Base-by-base conservation (phyloP, 2,113 vertebrate genomes). In the Scophthalmus maximus region DNA sequence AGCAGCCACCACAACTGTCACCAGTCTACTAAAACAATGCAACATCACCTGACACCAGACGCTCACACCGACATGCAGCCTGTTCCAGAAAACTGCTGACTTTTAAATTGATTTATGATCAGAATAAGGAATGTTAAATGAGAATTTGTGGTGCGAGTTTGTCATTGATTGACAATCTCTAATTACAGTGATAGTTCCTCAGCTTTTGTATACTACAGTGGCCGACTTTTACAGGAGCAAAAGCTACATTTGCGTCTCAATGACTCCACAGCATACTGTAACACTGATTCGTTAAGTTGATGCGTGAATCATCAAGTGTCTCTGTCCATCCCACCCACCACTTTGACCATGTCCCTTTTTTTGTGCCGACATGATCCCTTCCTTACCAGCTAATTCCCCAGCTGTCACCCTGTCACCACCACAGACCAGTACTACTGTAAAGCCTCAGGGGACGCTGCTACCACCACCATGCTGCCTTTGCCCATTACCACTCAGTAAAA, bases 311-410 rank as follows among this genome's bases (percentile, higher is more conserved):
- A 67, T 71, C 26, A 46, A 59, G 26, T 50, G 40, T 78, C 66
- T 11, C 8, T 0, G 11, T 60, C 58, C 32, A 68, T 55, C 22
- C 52, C 15, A 61, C 29, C 32, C 5, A 29, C 29, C 27, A 30
- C 60, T 22, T 57, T n/a, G n/a, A n/a, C n/a, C n/a, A n/a, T n/a
- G n/a, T n/a, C 61, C 53, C 46, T 42, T 38, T 64, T 51, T 67
- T 56, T 78, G 12, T 76, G 23, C 20, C 52, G 15, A n/a, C n/a
- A 53, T 49, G 71, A 85, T 70, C 66, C 57, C 60, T 67, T 78
- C 56, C 27, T 63, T 65, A 12, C 75, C 46, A 53, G 73, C 73
- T 40, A 82, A 73, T 79, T 82, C 80, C 68, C 79, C 81, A 89
- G 75, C 78, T 87, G 89, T 85, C 85, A 82, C 81, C 79, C 29